Evolutionary conservation across 2,113 vertebrate genomes (phyloP).

Genomic region (Barnardius zonarius): DNA sequence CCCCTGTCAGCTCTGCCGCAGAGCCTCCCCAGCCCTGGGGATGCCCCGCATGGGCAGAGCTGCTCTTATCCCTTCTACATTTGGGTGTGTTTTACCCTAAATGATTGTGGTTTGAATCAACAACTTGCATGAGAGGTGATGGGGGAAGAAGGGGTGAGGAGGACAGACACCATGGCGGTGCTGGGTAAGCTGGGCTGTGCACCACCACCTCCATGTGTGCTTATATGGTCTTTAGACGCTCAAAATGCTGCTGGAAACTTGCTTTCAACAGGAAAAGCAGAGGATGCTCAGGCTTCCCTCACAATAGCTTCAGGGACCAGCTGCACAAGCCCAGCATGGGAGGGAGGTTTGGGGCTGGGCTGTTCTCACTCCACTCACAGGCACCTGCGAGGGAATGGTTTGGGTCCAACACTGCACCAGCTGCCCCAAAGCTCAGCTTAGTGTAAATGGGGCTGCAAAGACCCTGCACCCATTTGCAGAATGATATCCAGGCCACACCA

Average conservation of each 20-base stretch:
- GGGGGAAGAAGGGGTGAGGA: accelerated
- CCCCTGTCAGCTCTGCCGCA: accelerated
- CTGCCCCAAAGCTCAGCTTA: background rate
- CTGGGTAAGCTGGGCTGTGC: background rate
- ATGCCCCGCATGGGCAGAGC: accelerated
- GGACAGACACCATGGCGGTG: background rate
- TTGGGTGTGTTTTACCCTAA: background rate
- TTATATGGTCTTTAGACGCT: background rate
- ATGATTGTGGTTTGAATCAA: background rate
- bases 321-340: accelerated
- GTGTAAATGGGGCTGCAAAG: background rate
- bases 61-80: background rate
- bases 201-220: background rate
- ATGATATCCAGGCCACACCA: background rate
- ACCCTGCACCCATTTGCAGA: background rate
- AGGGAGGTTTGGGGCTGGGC: background rate
- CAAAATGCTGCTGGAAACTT: background rate
- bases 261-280: background rate
- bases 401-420: background rate
- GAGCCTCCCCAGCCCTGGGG: background rate
- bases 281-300: background rate
- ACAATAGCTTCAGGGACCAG: accelerated
- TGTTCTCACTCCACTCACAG: background rate
- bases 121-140: accelerated
- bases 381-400: background rate